phyloP scores from a whole-genome alignment of 1,140 invertebrate species.

The Mya arenaria region DNA sequence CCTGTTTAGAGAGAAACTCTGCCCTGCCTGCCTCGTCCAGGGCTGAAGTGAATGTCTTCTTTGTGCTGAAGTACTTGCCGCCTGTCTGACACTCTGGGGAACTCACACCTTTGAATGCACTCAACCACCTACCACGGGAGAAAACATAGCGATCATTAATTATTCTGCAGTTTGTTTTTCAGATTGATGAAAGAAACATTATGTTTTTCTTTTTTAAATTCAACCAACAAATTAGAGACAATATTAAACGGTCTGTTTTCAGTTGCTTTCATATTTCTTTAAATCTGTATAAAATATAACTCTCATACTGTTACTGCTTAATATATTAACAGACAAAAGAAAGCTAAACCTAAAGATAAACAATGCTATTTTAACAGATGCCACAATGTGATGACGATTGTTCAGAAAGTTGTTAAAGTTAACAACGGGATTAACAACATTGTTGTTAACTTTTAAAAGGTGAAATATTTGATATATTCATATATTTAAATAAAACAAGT shows the following conservation, averaged over 20 bases:
- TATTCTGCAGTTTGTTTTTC: not conserved
- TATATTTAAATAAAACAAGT: too few species aligned
- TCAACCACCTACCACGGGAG: not conserved
- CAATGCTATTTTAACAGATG: too few species aligned
- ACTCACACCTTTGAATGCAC: not conserved
- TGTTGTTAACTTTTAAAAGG: too few species aligned
- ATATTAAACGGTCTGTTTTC: not conserved
- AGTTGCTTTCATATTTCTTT: not conserved
- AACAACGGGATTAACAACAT: too few species aligned
- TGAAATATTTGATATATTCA: too few species aligned
- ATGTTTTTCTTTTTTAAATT: not conserved
- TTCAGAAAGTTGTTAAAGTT: too few species aligned
- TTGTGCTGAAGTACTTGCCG: constrained; percentile 9
- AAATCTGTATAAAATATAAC: not conserved
- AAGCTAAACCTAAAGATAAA: too few species aligned
- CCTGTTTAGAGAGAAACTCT: constrained; percentile 11
- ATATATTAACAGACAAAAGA: too few species aligned
- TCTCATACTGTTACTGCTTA: too few species aligned
- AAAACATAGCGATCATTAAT: not conserved
- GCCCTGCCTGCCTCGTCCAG: constrained; percentile 17
- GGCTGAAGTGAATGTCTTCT: constrained; percentile 24
- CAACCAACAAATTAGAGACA: not conserved
- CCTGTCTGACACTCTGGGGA: constrained; percentile 7
- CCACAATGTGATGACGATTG: too few species aligned
- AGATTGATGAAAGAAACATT: not conserved